Percentiles rank a stretch among this genome's conserved stretches.
Evolutionary conservation across 2,797 vertebrate genomes (phyloP).

Genomic region (Spea hammondii): DNA sequence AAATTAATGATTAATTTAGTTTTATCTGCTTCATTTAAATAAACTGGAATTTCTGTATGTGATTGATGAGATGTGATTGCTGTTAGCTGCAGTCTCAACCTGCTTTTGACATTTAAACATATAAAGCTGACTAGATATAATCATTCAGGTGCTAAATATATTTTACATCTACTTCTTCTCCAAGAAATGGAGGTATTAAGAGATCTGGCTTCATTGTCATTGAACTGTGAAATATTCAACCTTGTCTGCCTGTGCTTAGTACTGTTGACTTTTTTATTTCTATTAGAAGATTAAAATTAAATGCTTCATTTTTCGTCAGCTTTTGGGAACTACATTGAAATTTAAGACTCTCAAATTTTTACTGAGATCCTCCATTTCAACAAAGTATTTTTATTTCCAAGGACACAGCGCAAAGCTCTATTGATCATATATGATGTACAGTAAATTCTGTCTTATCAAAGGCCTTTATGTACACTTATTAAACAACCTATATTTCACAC

Average conservation of each 20-base stretch:
- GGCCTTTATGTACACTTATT: conserved; percentile 69
- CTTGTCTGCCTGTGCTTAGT: conserved; percentile 84
- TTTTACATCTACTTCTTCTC: conserved; percentile 78
- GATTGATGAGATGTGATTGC: conserved; percentile 80
- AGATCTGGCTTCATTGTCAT: conserved; percentile 78
- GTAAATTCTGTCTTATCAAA: conserved; percentile 63
- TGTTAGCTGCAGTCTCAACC: conserved; percentile 79
- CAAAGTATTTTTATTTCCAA: conserved; percentile 63
- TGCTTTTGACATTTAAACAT: conserved; percentile 86
- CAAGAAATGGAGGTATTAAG: conserved; percentile 78
- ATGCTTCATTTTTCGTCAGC: conserved; percentile 87
- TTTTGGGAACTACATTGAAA: conserved; percentile 88
- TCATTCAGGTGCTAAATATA: conserved; percentile 78
- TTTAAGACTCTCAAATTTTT: conserved; percentile 70
- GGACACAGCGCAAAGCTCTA: conserved; percentile 66
- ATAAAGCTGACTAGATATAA: conserved; percentile 85
- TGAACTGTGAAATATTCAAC: conserved; percentile 80
- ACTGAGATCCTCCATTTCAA: conserved; percentile 70
- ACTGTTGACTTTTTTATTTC: conserved; percentile 93
- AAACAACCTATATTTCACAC: conserved; percentile 65
- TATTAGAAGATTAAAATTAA: conserved; percentile 86
- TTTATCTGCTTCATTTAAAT: conserved; percentile 75
- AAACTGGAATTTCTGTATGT: conserved; percentile 73
- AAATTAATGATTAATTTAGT: conserved; percentile 68
- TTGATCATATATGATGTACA: conserved; percentile 68